These are phyloP conservation scores for Shinisaurus crocodilurus DNA, from an alignment of 2,113 vertebrate genomes.

Conservation along the genomic window DNA sequence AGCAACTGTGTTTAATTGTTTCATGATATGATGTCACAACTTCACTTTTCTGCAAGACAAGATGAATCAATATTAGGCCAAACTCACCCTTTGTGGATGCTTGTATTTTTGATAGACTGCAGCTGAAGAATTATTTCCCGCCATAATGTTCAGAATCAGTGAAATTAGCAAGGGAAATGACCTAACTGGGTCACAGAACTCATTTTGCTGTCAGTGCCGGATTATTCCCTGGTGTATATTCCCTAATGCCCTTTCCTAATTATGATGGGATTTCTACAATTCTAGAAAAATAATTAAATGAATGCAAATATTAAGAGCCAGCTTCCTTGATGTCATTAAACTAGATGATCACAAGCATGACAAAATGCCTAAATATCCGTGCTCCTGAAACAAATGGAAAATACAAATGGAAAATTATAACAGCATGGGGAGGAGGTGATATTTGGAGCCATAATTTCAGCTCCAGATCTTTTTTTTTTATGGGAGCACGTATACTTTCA, in stretches of 20 bases:
- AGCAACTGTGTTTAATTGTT: slow-evolving; percentile 21
- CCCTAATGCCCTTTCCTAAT: background rate
- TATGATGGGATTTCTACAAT: slow-evolving; percentile 10
- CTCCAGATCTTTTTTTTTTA: background rate
- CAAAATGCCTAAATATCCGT: background rate
- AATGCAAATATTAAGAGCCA: background rate
- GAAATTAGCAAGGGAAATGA: slow-evolving; percentile 6
- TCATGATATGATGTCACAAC: slow-evolving; percentile 28
- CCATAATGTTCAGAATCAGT: background rate
- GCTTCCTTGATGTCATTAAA: slow-evolving; percentile 6
- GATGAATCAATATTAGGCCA: background rate
- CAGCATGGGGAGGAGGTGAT: too few relatives aligned
- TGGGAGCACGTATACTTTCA: background rate
- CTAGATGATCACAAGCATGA: background rate
- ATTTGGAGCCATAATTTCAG: background rate
- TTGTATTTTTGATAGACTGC: slow-evolving; percentile 21
- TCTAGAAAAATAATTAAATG: background rate
- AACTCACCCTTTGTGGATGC: background rate
- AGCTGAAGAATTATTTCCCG: background rate
- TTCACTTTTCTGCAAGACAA: slow-evolving; percentile 17
- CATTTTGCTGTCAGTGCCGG: background rate
- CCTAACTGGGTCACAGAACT: background rate
- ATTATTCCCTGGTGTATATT: background rate
- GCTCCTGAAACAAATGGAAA: background rate
- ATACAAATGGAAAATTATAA: background rate